phyloP scores from a whole-genome alignment of 2,797 vertebrate genomes.

The Okamejei kenojei region DNA sequence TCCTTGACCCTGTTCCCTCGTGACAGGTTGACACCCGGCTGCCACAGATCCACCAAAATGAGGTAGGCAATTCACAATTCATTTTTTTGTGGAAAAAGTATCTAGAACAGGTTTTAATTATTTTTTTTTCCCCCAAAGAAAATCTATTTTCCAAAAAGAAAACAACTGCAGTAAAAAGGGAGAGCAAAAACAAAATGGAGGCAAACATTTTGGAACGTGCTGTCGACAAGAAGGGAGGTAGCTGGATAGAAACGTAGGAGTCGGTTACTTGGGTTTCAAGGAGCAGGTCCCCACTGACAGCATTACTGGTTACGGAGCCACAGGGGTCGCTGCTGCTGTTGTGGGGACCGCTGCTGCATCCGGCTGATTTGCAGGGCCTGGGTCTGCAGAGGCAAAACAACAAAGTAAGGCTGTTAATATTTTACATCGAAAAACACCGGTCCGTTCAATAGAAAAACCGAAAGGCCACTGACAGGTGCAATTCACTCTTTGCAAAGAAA shows the following conservation, averaged over 20 bases:
- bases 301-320: neutral
- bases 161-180: conserved; percentile 2
- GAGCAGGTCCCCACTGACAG: neutral
- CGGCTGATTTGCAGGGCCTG: neutral
- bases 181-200: conserved; percentile 9
- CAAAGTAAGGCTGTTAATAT: neutral
- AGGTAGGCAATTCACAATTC: neutral
- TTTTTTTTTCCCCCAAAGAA: neutral
- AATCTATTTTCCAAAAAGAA: conserved; percentile 21
- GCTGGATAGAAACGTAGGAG: conserved; percentile 27
- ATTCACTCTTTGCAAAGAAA: neutral
- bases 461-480: neutral
- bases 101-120: conserved; percentile 8
- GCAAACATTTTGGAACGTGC: conserved; percentile 14
- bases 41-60: neutral
- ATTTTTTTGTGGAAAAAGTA: conserved; percentile 15
- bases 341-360: neutral
- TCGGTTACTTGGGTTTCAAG: neutral
- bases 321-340: neutral
- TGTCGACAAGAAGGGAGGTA: conserved; percentile 33
- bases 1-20: no score
- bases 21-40: neutral
- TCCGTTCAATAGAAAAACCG: neutral
- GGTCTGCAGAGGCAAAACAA: neutral
- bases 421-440: neutral